Evolutionary conservation across 1,140 invertebrate species (phyloP).

Genomic region (Trissolcus basalis): DNA sequence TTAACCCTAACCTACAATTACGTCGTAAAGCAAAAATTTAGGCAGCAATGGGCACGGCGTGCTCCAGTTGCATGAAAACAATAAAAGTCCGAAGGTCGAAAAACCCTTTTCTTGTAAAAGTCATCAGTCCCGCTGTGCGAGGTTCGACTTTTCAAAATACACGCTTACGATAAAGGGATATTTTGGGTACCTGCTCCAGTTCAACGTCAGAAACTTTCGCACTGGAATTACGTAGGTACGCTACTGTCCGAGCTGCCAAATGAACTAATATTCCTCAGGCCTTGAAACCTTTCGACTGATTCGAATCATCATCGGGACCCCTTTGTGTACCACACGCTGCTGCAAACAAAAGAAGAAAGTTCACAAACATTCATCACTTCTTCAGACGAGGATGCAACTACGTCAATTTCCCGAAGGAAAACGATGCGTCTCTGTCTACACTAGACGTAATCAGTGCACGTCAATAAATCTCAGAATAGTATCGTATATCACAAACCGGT

Average conservation of each 20-base stretch:
- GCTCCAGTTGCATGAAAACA: conserved; percentile 72
- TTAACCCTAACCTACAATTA: conserved; percentile 73
- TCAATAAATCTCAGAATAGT: conserved; percentile 40
- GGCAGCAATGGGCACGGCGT: conserved; percentile 60
- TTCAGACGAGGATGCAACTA: conserved; percentile 1
- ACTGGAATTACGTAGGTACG: conserved; percentile 49
- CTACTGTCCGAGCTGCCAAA: conserved; percentile 53
- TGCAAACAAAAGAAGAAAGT: conserved; percentile 26
- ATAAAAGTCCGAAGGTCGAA: conserved; percentile 64
- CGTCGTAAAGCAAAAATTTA: conserved; percentile 67
- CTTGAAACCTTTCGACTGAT: conserved; percentile 31
- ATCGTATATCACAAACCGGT: conserved; percentile 36
- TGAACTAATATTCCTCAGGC: conserved; percentile 22
- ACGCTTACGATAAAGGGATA: conserved; percentile 16
- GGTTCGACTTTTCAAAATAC: conserved; percentile 23
- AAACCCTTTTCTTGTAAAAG: conserved; percentile 61
- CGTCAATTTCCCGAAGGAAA: background rate
- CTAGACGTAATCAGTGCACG: conserved; percentile 33
- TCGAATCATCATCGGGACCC: conserved; percentile 13
- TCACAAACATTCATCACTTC: conserved; percentile 34
- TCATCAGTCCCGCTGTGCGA: conserved; percentile 25
- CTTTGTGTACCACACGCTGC: conserved; percentile 11
- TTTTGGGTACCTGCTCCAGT: conserved; percentile 66
- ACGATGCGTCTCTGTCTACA: conserved; percentile 4
- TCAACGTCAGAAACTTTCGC: conserved; percentile 63